Evolutionary conservation across 2,113 vertebrate genomes (phyloP), one percentile per base, ranked within the genome.

Genomic region (Etheostoma cragini): DNA sequence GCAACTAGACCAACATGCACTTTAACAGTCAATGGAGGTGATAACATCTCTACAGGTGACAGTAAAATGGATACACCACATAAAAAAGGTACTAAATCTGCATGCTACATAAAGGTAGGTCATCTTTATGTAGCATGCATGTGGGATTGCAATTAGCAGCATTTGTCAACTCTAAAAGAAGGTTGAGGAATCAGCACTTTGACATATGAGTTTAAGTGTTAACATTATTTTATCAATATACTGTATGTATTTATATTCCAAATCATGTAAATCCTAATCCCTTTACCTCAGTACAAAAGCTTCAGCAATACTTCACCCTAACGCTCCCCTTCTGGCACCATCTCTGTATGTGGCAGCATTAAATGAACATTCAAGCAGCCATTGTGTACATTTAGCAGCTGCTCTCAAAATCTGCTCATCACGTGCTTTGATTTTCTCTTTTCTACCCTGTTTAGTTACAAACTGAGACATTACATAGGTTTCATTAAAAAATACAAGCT

Each of bases 391-490:
- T 78, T 47, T 30, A 61, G 38, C 76, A 58, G n/a, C 76, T 74
- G 57, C 76, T 72, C 8, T 19, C 30, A 50, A 66, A 67, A 68
- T 50, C 68, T 11, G 54, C 79, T 84, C 52, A 62, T 71, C 49
- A 12, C 30, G 33, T 53, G 24, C 35, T 17, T 56, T 50, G 54
- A 61, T 77, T 65, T 80, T 13, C 64, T 75, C 45, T 60, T 62
- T 47, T n/a, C 47, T n/a, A 0, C 35, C 15, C 74, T 70, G 60
- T 73, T 79, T 68, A 49, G 71, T 77, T 49, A 50, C 80, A 80
- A 68, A 85, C 85, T 69, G 77, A 81, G 58, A 75, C 54, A 50
- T 64, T 30, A 70, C 76, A 72, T n/a, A 66, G 47, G 53, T 6
- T 74, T 50, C 75, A 85, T 70, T 78, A 64, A 82, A 73, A 50